Conservation (phyloP, 2,888 invertebrate species). For the Idaea dimidiata region DNA sequence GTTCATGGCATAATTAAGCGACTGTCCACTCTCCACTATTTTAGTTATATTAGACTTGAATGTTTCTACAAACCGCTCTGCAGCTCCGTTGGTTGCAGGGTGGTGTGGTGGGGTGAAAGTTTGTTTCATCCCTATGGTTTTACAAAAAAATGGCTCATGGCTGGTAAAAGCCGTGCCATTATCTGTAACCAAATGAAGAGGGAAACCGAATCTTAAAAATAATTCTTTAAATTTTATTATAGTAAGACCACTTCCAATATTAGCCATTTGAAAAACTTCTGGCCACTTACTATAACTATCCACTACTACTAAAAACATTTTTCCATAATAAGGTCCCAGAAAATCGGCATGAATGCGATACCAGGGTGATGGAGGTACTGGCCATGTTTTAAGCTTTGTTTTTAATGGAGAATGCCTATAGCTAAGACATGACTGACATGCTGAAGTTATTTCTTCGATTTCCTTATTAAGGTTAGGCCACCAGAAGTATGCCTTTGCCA, state of each 20-base stretch:
- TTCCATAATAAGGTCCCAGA: constrained; percentile 22
- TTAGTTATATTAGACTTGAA: too few species aligned
- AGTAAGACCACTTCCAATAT: constrained; percentile 10
- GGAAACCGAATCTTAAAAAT: constrained; percentile 20
- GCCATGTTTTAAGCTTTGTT: constrained; percentile 18
- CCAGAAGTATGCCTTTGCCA: constrained; percentile 8
- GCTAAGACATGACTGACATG: constrained; percentile 2
- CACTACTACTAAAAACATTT: constrained; percentile 23
- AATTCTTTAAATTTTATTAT: constrained; percentile 23
- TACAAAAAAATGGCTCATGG: too few species aligned
- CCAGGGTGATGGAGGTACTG: constrained; percentile 20
- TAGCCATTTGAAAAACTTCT: constrained; percentile 15
- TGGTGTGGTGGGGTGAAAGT: too few species aligned
- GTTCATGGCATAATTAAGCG: constrained; percentile 12
- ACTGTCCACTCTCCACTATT: constrained; percentile 11
- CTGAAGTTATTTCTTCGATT: constrained; percentile 4
- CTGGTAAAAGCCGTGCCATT: too few species aligned
- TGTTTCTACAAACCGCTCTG: too few species aligned
- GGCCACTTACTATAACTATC: constrained; percentile 18
- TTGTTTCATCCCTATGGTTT: too few species aligned
- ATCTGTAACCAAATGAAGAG: too few species aligned
- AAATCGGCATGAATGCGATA: constrained; percentile 28
- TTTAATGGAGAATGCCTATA: constrained; percentile 10
- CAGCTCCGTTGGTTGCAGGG: too few species aligned
- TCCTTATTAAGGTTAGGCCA: constrained; percentile 8